Percentiles rank a stretch among this genome's conserved stretches.
Evolutionary conservation across 2,797 vertebrate species (phyloP).

Genomic region (Pangasius macronema): DNA sequence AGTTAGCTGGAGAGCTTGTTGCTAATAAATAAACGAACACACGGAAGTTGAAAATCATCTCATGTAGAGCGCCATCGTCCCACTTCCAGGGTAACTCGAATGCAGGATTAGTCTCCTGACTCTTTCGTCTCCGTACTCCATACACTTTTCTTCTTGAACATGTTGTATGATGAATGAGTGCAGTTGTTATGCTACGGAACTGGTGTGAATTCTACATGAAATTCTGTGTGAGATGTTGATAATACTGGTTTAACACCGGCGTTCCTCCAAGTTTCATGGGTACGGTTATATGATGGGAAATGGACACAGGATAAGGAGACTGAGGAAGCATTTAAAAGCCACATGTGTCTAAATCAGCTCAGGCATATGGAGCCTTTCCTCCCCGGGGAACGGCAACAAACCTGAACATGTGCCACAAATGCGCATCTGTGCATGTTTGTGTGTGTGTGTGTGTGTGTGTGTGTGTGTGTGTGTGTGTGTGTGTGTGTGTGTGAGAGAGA

Average conservation of each 20-base stretch:
- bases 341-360: constrained; percentile 46
- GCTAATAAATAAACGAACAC: too few relatives aligned
- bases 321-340: constrained; percentile 35
- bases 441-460: constrained; percentile 33
- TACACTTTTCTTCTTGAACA: neutral
- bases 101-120: neutral
- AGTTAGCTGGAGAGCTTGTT: neutral
- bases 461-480: neutral
- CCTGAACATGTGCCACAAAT: constrained; percentile 42
- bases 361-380: constrained; percentile 37
- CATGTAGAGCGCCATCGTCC: neutral
- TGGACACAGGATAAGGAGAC: neutral
- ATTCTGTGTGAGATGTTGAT: too few relatives aligned
- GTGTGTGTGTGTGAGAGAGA: neutral
- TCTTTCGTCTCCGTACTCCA: neutral
- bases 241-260: too few relatives aligned
- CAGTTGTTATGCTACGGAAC: neutral
- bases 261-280: too few relatives aligned
- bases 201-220: too few relatives aligned
- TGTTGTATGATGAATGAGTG: neutral
- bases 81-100: neutral
- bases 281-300: neutral
- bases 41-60: neutral
- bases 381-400: constrained; percentile 19
- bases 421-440: constrained; percentile 36